Evolutionary conservation across 2,888 invertebrate genomes (phyloP), one percentile per base, ranked within the genome.

Genomic region (Bursaphelenchus okinawaensis): DNA sequence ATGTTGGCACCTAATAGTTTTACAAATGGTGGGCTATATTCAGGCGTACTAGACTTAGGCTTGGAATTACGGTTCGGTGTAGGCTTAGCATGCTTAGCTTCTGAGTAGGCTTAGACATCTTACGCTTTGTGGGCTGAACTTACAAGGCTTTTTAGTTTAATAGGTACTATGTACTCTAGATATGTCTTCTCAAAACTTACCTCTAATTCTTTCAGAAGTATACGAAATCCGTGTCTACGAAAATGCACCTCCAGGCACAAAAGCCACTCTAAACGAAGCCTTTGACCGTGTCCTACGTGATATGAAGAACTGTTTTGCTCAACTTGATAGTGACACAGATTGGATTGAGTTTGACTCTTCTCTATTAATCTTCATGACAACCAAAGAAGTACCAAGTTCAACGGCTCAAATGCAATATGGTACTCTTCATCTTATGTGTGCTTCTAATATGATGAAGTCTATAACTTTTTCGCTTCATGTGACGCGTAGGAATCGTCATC

Each of bases 221-320:
- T 77, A 71, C 65, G 80, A 80, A 65, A 68, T 80, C n/a, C 71
- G 80, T 24, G 76, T 80, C 23, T 77, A 78, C 66, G 80, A 80
- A 62, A 74, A 71, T 28, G 80, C 80, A 1, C 66, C 75, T n/a
- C 67, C 68, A 26, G 76, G 75, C 26, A 76, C 73, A 16, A 73
- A 73, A 58, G 76, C 72, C 40, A 73, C 73, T 0, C 68, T 74
- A 19, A 73, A 76, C 56, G 73, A 73, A 52, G 73, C 73, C 9
- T 75, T 73, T 24, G 73, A 73, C 52, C 57, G 61, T 24, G 65
- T 62, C 8, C 59, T 73, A 52, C 65, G 72, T 20, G 73, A 75
- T 40, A 28, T 28, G 27, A 69, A 69, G 20, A 69, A 71, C 26
- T 80, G 80, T 59, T 80, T 75, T 56, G 78, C 78, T 23, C 78